Base-by-base conservation (phyloP, 2,888 invertebrate species). In the Brachyptera putata region DNA sequence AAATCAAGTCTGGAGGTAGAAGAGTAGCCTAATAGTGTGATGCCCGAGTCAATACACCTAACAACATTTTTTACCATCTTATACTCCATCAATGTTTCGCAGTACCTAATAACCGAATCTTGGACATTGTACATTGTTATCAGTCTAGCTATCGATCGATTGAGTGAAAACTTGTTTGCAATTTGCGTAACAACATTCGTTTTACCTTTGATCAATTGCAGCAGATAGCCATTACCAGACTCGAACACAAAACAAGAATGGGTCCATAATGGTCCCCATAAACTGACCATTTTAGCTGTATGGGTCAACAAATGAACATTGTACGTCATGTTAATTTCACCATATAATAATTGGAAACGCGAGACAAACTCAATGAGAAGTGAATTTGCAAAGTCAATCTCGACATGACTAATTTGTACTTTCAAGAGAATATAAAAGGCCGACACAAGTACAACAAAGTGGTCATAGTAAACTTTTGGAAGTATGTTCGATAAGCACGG, bases 301-400 rank as follows among this genome's bases (percentile, higher is more conserved):
- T 53, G 53, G 25, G 53, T 34, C 14, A 53, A 18, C 26, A 53
- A 24, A 25, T 53, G 53, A 16, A 53, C 13, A 26, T 53, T 53
- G n/a, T 53, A 25, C 16, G 16, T 7, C 30, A 53, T 53, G 14
- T 53, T 36, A 18, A 34, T 36, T 22, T 11, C 9, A 24, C 53
- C 53, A 53, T 34, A 25, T 34, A 18, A 26, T 25, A 53, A 21
- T 13, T 53, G 25, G 18, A 13, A 53, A n/a, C 25, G 13, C 24
- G 26, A 21, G 14, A 36, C 36, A 53, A 34, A 53, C 21, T 34
- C 36, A 2, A 24, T 21, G 26, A 53, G 25, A 34, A 53, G 26
- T 36, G 34, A 26, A 18, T 53, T 30, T 13, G 30, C 53, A 9
- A 30, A 25, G 11, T 56, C 37, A 16, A 56, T 25, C 13, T 34